Evolutionary conservation across 2,797 vertebrate genomes (phyloP).

Genomic region (Calcarius lapponicus): DNA sequence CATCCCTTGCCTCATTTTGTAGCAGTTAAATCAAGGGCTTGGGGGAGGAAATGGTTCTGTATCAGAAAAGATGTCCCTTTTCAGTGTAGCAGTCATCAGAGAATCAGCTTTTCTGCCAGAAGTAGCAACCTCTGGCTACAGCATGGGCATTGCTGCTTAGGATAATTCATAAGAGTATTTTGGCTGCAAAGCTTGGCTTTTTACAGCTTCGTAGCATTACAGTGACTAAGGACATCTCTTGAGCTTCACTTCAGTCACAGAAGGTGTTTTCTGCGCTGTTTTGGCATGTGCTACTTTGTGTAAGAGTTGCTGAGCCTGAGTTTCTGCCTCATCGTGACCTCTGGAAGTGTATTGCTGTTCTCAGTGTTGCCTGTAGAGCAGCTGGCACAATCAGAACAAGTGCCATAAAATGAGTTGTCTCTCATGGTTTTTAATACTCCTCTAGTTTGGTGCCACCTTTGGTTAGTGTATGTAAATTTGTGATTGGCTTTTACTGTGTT

Average conservation of each 20-base stretch:
- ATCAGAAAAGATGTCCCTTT: neutral
- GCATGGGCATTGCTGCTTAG: neutral
- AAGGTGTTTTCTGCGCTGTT: neutral
- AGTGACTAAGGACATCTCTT: neutral
- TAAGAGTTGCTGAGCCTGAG: neutral
- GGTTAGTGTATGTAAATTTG: neutral
- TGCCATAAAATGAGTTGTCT: neutral
- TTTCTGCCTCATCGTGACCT: neutral
- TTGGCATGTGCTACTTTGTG: neutral
- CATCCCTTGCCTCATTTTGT: neutral
- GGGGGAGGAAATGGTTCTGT: neutral
- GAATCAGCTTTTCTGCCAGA: neutral
- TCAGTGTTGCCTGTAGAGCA: accelerated
- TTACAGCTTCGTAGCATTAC: neutral
- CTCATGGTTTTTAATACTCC: neutral
- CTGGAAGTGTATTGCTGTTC: neutral
- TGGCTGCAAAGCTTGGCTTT: neutral
- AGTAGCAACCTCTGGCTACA: neutral
- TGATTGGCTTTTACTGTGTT: neutral
- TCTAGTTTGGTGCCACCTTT: neutral
- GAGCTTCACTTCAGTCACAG: neutral
- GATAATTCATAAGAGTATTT: neutral
- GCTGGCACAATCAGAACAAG: neutral
- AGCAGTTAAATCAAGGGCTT: neutral
- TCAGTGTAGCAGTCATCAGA: neutral